Percentiles rank a stretch among this genome's conserved stretches.
Conservation (phyloP, 2,888 invertebrate genomes). For the Dicyrtomina minuta region DNA sequence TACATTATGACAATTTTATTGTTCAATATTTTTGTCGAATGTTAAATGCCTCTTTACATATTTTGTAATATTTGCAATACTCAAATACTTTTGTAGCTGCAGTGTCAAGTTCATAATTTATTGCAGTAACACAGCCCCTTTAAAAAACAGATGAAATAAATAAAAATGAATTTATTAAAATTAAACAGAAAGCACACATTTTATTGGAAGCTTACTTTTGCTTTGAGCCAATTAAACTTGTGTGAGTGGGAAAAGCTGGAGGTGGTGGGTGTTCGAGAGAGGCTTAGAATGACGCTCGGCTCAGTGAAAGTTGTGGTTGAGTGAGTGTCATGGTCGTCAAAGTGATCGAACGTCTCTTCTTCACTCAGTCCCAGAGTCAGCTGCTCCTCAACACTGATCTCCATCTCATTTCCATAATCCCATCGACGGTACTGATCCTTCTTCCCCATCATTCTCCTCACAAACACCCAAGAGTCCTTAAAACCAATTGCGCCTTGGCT, state of each 20-base stretch:
- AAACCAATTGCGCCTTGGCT: too few species aligned
- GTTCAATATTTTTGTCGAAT: too few species aligned
- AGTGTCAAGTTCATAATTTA: too few species aligned
- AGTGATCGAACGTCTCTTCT: too few species aligned
- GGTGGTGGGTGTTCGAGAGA: slow-evolving; percentile 13
- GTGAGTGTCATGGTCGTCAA: slow-evolving; percentile 40
- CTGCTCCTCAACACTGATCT: slow-evolving; percentile 53
- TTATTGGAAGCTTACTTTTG: slow-evolving; percentile 24
- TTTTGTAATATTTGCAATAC: too few species aligned
- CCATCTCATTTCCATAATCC: slow-evolving; percentile 52
- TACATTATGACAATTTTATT: too few species aligned
- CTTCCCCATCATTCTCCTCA: slow-evolving; percentile 40
- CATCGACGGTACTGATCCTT: slow-evolving; percentile 50
- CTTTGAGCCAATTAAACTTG: slow-evolving; percentile 24
- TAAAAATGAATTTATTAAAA: neutral
- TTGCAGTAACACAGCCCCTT: too few species aligned
- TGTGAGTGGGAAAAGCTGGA: too few species aligned
- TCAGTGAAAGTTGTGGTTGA: slow-evolving; percentile 47
- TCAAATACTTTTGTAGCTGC: too few species aligned
- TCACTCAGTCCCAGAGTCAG: slow-evolving; percentile 50
- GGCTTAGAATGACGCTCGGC: slow-evolving; percentile 46
- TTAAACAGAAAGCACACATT: neutral
- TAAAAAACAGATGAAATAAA: too few species aligned
- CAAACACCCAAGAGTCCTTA: too few species aligned
- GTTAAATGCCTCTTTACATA: too few species aligned